phyloP scores from a whole-genome alignment of 2,113 vertebrate species.

The Toxotes jaculatrix region DNA sequence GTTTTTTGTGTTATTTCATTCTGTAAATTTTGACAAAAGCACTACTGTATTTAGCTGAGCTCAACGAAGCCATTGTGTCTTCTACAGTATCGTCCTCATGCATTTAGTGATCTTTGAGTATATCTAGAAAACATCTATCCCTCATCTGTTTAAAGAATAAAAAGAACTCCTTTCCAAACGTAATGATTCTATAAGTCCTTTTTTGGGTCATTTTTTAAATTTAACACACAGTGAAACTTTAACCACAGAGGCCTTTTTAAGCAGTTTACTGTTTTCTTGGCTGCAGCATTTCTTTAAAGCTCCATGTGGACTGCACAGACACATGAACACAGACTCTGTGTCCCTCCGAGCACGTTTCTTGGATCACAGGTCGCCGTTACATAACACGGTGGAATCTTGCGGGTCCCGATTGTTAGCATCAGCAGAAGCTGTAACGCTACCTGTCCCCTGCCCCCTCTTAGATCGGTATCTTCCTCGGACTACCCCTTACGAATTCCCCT shows the following conservation, averaged over 20 bases:
- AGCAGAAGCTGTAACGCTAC: conserved; percentile 73
- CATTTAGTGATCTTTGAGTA: conserved; percentile 19
- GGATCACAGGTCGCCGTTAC: conserved; percentile 23
- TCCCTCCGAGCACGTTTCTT: conserved; percentile 40
- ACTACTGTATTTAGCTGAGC: conserved; percentile 46
- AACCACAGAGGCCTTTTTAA: no score
- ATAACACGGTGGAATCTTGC: conserved; percentile 50
- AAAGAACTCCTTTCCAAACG: neutral
- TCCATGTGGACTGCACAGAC: neutral
- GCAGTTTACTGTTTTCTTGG: no score
- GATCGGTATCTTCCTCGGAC: conserved; percentile 69
- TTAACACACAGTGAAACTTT: no score
- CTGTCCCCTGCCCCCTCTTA: conserved; percentile 62
- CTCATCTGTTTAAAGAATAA: conserved; percentile 20
- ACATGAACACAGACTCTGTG: conserved; percentile 25
- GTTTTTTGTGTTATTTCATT: conserved; percentile 18
- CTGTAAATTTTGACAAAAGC: conserved; percentile 59
- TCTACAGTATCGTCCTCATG: neutral
- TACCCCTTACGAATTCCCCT: conserved; percentile 38
- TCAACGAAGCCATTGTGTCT: neutral
- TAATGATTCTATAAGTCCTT: neutral
- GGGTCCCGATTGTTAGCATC: conserved; percentile 50
- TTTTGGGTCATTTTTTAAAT: no score
- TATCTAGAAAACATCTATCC: conserved; percentile 22
- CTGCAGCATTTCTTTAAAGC: conserved; percentile 23